Evolutionary conservation across 2,113 vertebrate genomes (phyloP).

Genomic region (Terrapene triunguis): DNA sequence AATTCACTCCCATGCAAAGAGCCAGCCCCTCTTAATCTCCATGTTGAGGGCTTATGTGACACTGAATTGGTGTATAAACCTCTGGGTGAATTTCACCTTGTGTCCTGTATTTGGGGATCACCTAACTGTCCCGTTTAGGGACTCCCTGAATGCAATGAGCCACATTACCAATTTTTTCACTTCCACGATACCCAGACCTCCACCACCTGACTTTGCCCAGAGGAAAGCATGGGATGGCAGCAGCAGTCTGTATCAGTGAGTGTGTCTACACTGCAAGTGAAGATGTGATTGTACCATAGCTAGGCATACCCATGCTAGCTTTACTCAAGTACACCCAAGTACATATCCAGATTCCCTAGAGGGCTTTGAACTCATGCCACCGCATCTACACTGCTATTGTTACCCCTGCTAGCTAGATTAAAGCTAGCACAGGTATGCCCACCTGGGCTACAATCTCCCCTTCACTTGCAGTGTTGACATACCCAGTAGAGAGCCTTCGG

Average conservation of each 20-base stretch:
- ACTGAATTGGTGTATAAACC: background rate
- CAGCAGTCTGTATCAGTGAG: background rate
- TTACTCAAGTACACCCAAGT: background rate
- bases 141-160: background rate
- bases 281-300: background rate
- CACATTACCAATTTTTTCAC: background rate
- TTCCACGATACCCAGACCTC: background rate
- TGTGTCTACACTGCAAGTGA: background rate
- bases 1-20: background rate
- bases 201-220: background rate
- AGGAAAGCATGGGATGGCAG: background rate
- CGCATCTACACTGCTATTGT: background rate
- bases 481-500: background rate
- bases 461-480: background rate
- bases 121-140: background rate
- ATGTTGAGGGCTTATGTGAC: background rate
- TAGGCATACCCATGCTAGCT: background rate
- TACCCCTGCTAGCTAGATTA: background rate
- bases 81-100: background rate
- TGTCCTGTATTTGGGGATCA: background rate
- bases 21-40: background rate
- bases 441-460: background rate
- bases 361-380: background rate
- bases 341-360: background rate
- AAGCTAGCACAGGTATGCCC: background rate